Evolutionary conservation across 1,140 invertebrate genomes (phyloP).

Genomic region (Dendrolimus kikuchii): DNA sequence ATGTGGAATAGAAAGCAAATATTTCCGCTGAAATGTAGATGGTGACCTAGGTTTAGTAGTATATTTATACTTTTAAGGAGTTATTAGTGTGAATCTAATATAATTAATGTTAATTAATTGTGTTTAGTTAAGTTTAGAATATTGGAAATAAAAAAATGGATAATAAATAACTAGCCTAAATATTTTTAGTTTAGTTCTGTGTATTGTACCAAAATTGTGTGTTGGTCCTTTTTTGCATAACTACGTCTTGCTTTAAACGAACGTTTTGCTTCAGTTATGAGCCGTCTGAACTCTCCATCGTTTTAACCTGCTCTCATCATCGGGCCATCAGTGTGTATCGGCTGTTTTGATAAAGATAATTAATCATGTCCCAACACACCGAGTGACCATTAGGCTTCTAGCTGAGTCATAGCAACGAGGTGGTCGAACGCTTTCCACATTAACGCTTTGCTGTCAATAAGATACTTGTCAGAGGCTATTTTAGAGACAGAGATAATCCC

Average conservation of each 20-base stretch:
- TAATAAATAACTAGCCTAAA: background rate
- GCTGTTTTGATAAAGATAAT: conserved; percentile 55
- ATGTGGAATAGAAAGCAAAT: too few relatives aligned
- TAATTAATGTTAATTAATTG: too few relatives aligned
- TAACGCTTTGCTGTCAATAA: conserved; percentile 23
- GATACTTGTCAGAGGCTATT: conserved; percentile 25
- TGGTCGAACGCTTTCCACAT: conserved; percentile 31
- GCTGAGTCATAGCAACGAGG: conserved; percentile 52
- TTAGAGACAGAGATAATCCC: conserved; percentile 9
- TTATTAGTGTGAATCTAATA: too few relatives aligned
- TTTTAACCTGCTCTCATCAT: conserved; percentile 47
- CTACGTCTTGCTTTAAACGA: too few relatives aligned
- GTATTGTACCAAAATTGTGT: conserved; percentile 2
- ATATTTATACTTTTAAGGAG: too few relatives aligned
- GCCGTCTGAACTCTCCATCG: background rate
- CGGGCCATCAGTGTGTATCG: conserved; percentile 44
- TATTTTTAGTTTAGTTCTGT: background rate
- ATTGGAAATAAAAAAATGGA: conserved; percentile 9
- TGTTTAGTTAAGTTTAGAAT: background rate
- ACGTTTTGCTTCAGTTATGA: too few relatives aligned
- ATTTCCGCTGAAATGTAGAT: too few relatives aligned
- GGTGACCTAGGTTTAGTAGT: too few relatives aligned
- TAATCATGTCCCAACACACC: conserved; percentile 54
- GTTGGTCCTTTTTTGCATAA: background rate
- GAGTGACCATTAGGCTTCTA: conserved; percentile 55